Evolutionary conservation across 2,113 vertebrate genomes (phyloP), one percentile per base, ranked within the genome.

Genomic region (Phoxinus phoxinus): DNA sequence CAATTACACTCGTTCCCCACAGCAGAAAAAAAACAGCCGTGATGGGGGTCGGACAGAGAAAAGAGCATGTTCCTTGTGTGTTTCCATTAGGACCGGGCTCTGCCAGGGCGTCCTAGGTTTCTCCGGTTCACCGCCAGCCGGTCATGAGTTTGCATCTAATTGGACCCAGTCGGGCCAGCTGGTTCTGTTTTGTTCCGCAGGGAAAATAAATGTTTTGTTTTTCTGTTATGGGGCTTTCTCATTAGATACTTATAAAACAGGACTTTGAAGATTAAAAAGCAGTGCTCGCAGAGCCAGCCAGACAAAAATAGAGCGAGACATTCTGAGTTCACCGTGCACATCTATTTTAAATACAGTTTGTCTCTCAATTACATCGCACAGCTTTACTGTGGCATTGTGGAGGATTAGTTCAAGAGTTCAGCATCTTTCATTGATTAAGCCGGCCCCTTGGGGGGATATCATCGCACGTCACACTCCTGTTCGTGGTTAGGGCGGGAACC

Each of bases 121-220:
- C 86, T 87, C 56, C n/a, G 84, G 91, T 92, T 93, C 92, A 89
- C 91, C 41, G 61, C 72, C 74, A 88, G 89, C 91, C 90, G 85
- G 77, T 88, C 69, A 88, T 85, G 89, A 90, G 91, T 89, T 93
- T 91, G 88, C 85, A 90, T 93, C 90, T 93, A 90, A 92, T 93
- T 93, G 84, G 32, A 80, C 85, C 86, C 83, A 82, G 90, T 89
- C 83, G 15, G 89, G 86, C 91, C 93, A 95, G 92, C 93, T 95
- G 93, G 84, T 94, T 92, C 82, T 87, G 90, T 87, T 93, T 88
- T 91, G 90, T 89, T 90, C 89, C 80, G n/a, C 44, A 89, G 91
- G 90, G 90, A 91, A 91, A 92, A 92, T 92, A 94, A 94, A 94
- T 93, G 90, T 91, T 94, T 94, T 91, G 92, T 94, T 95, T 94